Conservation (phyloP, 1,140 invertebrate species). For the Bathynomus jamesi region DNA sequence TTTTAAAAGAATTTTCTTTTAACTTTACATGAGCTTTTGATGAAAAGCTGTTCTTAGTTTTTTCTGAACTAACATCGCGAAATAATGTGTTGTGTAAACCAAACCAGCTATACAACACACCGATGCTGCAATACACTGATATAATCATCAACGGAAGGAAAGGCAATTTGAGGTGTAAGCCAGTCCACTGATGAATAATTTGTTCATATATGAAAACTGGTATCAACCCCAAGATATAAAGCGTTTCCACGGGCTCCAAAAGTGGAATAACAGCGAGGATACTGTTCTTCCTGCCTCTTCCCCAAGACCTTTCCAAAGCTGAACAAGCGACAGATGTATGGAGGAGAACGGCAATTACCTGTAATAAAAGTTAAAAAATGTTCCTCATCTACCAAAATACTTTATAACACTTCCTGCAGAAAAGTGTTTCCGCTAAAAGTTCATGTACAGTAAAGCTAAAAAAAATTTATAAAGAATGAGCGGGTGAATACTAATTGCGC, state of each 20-base stretch:
- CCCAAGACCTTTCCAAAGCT: constrained; percentile 12
- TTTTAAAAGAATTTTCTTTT: too few relatives aligned
- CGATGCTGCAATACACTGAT: constrained; percentile 30
- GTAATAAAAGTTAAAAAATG: background rate
- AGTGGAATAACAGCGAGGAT: too few relatives aligned
- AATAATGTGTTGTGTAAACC: background rate
- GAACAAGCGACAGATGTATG: constrained; percentile 8
- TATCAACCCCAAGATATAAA: constrained; percentile 19
- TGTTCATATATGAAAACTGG: constrained; percentile 15
- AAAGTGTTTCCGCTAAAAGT: too few relatives aligned
- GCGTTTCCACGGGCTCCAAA: constrained; percentile 4
- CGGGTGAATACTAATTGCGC: too few relatives aligned
- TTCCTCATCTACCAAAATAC: too few relatives aligned
- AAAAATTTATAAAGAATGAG: too few relatives aligned
- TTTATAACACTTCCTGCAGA: too few relatives aligned
- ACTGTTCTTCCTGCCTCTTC: background rate
- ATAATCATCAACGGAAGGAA: constrained; percentile 35
- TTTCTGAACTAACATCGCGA: too few relatives aligned
- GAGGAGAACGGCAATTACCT: constrained; percentile 20
- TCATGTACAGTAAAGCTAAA: too few relatives aligned
- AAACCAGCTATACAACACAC: background rate
- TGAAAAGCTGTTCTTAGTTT: too few relatives aligned
- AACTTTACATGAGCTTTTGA: too few relatives aligned
- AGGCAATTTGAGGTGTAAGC: constrained; percentile 16
- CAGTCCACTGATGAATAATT: constrained; percentile 8